Evolutionary conservation across 2,888 invertebrate genomes (phyloP).

Genomic region (Escarpia spicata): DNA sequence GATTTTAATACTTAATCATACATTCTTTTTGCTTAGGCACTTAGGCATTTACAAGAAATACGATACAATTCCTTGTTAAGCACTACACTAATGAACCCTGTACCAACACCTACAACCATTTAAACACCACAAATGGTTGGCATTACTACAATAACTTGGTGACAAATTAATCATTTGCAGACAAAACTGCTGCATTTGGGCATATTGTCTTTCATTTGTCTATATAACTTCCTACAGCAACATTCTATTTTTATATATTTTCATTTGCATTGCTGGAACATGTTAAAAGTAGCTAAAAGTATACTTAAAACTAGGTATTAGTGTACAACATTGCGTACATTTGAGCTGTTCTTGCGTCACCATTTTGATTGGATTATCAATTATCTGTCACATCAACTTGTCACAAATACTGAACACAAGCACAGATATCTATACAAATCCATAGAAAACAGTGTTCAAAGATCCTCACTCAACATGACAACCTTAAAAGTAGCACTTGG

Average conservation of each 20-base stretch:
- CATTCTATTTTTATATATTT: not conserved
- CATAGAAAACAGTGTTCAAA: slow-evolving; percentile 4
- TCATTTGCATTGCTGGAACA: not conserved
- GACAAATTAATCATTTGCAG: not conserved
- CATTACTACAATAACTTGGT: not conserved
- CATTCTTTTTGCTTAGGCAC: not conserved
- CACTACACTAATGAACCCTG: not conserved
- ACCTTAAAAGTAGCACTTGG: not conserved
- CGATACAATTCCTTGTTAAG: not conserved
- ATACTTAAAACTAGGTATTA: not conserved
- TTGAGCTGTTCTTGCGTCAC: not conserved
- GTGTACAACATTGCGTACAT: not conserved
- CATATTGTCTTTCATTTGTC: not conserved
- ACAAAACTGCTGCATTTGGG: not conserved
- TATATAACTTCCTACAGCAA: not conserved
- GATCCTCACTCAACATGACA: not conserved
- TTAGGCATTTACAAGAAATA: not conserved
- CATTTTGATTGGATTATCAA: not conserved
- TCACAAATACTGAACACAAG: not conserved
- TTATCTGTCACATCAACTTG: not conserved
- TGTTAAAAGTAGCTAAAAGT: not conserved
- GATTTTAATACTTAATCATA: not conserved
- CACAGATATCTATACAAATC: not conserved
- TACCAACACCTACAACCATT: not conserved
- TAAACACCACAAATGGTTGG: not conserved